phyloP scores from a whole-genome alignment of 2,888 invertebrate genomes.

The Mesochorus sp. region DNA sequence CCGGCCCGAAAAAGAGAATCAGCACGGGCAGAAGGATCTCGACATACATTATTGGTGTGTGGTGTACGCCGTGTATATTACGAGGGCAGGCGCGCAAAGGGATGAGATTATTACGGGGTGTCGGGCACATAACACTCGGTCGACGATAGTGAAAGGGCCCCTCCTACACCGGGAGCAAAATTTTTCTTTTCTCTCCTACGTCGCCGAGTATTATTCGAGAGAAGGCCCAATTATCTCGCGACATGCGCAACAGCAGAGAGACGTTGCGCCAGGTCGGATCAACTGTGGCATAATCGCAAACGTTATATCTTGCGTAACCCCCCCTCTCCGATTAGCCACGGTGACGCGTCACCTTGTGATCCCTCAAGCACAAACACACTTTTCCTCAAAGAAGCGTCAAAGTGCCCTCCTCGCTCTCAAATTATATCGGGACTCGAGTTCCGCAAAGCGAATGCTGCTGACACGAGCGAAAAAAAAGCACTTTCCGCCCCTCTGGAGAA shows the following conservation, averaged over 20 bases:
- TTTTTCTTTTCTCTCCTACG: slow-evolving; percentile 15
- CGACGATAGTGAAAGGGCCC: slow-evolving; percentile 58
- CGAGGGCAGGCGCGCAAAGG: background rate
- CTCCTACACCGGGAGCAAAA: slow-evolving; percentile 23
- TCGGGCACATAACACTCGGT: slow-evolving; percentile 59
- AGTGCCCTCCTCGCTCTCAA: too few relatives aligned
- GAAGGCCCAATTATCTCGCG: slow-evolving; percentile 51
- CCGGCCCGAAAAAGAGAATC: background rate
- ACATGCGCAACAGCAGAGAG: slow-evolving; percentile 45
- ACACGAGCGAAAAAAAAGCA: slow-evolving; percentile 10
- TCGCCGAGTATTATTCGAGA: slow-evolving; percentile 16
- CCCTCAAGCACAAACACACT: slow-evolving; percentile 4
- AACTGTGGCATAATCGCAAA: slow-evolving; percentile 17
- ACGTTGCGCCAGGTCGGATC: slow-evolving; percentile 44
- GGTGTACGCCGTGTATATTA: too few relatives aligned
- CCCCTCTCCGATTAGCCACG: slow-evolving; percentile 58
- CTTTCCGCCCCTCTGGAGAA: slow-evolving; percentile 5
- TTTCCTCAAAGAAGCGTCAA: slow-evolving; percentile 58
- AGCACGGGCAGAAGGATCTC: background rate
- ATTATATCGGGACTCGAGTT: slow-evolving; percentile 48
- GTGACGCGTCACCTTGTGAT: slow-evolving; percentile 31
- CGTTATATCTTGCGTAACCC: slow-evolving; percentile 40
- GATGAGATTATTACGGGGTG: slow-evolving; percentile 61
- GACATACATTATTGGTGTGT: slow-evolving; percentile 35
- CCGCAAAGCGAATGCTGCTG: slow-evolving; percentile 7